Evolutionary conservation across 2,113 vertebrate genomes (phyloP), one percentile per base, ranked within the genome.

Genomic region (Rousettus leschenaultii): DNA sequence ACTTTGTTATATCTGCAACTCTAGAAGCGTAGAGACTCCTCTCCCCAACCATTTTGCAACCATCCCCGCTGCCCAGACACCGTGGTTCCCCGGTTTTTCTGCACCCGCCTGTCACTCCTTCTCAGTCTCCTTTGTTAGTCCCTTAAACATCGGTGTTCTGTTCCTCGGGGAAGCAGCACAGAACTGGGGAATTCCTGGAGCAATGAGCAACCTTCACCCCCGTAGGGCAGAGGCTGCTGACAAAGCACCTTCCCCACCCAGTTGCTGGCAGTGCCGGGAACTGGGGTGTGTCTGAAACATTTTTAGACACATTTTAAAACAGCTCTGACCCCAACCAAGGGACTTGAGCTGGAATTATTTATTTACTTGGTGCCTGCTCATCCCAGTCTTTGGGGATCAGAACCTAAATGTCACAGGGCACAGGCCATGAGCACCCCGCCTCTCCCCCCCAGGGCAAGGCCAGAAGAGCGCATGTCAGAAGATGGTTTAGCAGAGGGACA

Each of bases 81-180:
- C 11, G 28, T 0, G 0, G 4, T 22, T 28, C 68, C 55, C 74
- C 1, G 30, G 24, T 24, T 24, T 74, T 61, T 48, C 43, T 35
- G 53, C 13, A 1, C 26, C 48, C 71, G 12, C 59, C 74, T 21
- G 6, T 18, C 22, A 18, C 51, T 28, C 45, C 24, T 48, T 75
- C 4, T 70, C 1, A 6, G 40, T 59, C 12, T 45, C 24, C 48
- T 24, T n/a, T 2, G 0, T 22, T 43, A 8, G 19, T 3, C 2
- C 53, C 22, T n/a, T 48, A 9, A 9, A 19, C 0, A 0, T 11
- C 0, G 14, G 43, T 6, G 22, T 5, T 43, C 53, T 6, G 15
- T 19, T 71, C 45, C 53, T 16, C 9, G 4, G 6, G 16, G 89
- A 15, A 68, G 53, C 22, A 51, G 45, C 74, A 40, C 26, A 61